Conservation (phyloP, 2,888 invertebrate genomes). For the Gisinianus flammeolus region DNA sequence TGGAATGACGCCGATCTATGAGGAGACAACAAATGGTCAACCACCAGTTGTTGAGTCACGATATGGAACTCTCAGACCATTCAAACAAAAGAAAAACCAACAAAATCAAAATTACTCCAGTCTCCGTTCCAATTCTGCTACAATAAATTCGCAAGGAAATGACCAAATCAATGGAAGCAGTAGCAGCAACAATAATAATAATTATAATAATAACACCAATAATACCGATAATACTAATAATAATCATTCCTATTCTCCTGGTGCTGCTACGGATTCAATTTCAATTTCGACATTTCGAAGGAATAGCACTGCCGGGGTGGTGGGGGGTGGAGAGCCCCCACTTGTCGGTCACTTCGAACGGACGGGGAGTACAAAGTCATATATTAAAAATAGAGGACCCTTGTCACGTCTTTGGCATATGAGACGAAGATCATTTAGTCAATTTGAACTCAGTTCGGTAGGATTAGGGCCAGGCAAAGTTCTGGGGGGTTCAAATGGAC, state of each 20-base stretch:
- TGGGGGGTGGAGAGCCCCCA: conserved; percentile 6
- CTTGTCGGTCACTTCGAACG: conserved; percentile 49
- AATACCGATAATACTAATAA: not conserved
- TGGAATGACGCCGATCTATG: conserved; percentile 40
- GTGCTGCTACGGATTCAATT: not conserved
- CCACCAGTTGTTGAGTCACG: not conserved
- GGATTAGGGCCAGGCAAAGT: conserved; percentile 26
- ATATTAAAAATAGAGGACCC: conserved; percentile 53
- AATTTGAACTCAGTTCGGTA: conserved; percentile 48
- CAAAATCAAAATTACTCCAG: conserved; percentile 19
- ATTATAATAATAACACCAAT: not conserved
- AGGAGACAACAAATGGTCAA: conserved; percentile 17
- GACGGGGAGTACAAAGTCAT: conserved; percentile 54
- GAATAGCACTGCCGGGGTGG: not conserved
- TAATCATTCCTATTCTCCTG: conserved; percentile 12
- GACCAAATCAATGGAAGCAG: not conserved
- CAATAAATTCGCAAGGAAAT: not conserved
- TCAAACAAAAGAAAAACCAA: conserved; percentile 36
- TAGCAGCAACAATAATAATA: not conserved
- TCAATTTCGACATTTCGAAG: conserved; percentile 8
- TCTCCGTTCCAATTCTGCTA: not conserved
- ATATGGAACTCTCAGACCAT: conserved; percentile 3
- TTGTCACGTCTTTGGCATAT: conserved; percentile 56
- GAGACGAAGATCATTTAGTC: conserved; percentile 54
- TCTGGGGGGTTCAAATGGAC: conserved; percentile 45